These are phyloP conservation scores for Meloidogyne hapla DNA, from an alignment of 1,140 invertebrate genomes.

Conservation along the genomic window DNA sequence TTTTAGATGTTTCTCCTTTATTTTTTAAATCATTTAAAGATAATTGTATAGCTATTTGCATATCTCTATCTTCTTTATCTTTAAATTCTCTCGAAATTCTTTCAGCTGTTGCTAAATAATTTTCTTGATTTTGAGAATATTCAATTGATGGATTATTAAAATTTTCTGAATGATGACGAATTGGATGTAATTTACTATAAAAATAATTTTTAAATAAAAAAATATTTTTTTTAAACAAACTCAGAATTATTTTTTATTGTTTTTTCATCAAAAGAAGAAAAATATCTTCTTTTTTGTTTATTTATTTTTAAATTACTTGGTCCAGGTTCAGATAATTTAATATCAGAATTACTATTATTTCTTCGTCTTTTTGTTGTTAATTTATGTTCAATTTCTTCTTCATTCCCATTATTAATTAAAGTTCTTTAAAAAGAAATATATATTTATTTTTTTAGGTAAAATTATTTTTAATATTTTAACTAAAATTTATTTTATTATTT, in stretches of 20 bases:
- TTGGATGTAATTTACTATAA: not conserved
- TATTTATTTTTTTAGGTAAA: not conserved
- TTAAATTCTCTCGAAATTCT: not conserved
- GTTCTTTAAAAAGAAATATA: not conserved
- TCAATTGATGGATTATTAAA: not conserved
- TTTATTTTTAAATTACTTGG: not conserved
- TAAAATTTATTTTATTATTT: too few species aligned
- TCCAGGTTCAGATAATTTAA: not conserved
- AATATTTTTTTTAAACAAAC: not conserved
- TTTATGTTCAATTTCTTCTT: not conserved
- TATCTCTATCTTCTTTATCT: not conserved
- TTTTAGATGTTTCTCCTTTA: not conserved
- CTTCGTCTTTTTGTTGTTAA: not conserved
- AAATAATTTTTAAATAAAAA: not conserved
- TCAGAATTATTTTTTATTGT: not conserved
- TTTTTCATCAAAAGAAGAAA: not conserved
- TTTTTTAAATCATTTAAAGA: not conserved
- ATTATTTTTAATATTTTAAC: not conserved
- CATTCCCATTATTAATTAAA: not conserved
- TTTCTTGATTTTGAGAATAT: not conserved
- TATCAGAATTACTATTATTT: not conserved
- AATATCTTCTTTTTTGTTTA: not conserved
- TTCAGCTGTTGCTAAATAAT: not conserved
- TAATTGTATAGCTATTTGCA: not conserved
- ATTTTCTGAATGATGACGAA: too few species aligned